Evolutionary conservation across 1,140 invertebrate species (phyloP).

Genomic region (Metaphire vulgaris): DNA sequence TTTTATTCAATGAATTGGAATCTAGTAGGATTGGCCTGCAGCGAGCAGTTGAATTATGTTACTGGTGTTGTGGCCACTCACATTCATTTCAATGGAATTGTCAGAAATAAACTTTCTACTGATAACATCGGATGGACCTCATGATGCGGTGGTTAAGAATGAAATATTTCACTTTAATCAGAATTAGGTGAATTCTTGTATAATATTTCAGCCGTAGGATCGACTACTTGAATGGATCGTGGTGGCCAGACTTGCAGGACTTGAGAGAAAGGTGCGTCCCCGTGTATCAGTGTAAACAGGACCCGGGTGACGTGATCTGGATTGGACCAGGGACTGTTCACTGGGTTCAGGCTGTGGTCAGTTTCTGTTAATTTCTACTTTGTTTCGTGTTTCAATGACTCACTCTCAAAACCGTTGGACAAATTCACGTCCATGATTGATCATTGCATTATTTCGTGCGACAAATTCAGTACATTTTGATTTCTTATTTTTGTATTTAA

Average conservation of each 20-base stretch:
- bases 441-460: neutral
- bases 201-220: conserved; percentile 56
- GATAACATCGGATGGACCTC: no score
- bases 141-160: no score
- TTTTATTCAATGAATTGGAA: no score
- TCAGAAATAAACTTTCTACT: no score
- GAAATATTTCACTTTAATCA: no score
- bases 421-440: neutral
- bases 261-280: conserved; percentile 85
- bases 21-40: no score
- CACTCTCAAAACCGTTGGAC: neutral
- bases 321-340: conserved; percentile 89
- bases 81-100: no score
- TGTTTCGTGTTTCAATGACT: neutral
- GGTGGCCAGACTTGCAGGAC: conserved; percentile 92
- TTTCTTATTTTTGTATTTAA: no score
- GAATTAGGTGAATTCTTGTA: no score
- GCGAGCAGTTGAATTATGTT: no score
- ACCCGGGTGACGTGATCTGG: conserved; percentile 93
- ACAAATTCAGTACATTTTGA: neutral
- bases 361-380: neutral
- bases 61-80: no score
- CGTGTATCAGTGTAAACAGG: conserved; percentile 90
- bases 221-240: conserved; percentile 89
- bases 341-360: conserved; percentile 59